phyloP scores from a whole-genome alignment of 1,140 invertebrate species.

The Globodera ellingtonae region DNA sequence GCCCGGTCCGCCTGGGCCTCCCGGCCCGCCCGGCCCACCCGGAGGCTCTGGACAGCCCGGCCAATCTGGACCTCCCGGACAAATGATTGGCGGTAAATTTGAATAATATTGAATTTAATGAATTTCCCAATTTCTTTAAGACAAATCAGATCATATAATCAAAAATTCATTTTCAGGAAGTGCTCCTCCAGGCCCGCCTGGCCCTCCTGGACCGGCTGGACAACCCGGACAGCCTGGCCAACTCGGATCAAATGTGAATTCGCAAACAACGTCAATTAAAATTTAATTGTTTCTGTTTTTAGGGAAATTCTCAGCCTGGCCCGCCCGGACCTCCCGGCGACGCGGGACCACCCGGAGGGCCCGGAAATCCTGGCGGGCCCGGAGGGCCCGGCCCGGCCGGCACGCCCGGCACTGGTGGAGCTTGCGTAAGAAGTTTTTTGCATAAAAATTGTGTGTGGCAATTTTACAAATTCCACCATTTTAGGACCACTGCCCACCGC shows the following conservation, averaged over 20 bases:
- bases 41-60: conserved; percentile 31
- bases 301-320: conserved; percentile 24
- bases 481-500: conserved; percentile 21
- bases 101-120: neutral
- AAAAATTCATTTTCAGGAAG: neutral
- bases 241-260: conserved; percentile 15
- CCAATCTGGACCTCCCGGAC: conserved; percentile 12
- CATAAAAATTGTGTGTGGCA: neutral
- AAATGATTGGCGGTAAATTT: conserved; percentile 10
- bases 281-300: neutral
- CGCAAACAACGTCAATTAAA: neutral
- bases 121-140: no score
- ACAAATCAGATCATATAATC: neutral
- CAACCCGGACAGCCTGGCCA: conserved; percentile 41
- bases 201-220: conserved; percentile 29
- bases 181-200: neutral
- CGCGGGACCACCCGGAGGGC: conserved; percentile 19
- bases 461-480: neutral
- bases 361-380: conserved; percentile 27
- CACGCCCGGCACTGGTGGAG: neutral
- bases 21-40: conserved; percentile 21
- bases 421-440: conserved; percentile 4
- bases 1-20: conserved; percentile 14
- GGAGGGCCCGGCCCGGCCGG: neutral
- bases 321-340: conserved; percentile 26